phyloP scores from a whole-genome alignment of 1,140 invertebrate species.

The Lysiphlebus fabarum region DNA sequence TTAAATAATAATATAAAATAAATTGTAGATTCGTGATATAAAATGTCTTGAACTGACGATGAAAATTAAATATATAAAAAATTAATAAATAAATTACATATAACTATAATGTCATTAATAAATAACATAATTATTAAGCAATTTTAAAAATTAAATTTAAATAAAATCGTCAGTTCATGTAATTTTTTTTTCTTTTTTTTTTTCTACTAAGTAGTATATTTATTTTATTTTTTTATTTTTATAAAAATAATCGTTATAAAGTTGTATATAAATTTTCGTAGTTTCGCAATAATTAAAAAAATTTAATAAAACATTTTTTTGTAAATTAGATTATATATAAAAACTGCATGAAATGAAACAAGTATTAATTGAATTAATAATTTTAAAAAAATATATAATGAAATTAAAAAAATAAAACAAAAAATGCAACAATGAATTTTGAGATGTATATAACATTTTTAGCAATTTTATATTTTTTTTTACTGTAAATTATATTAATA shows the following conservation, averaged over 20 bases:
- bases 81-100: too few species aligned
- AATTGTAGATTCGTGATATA: conserved; percentile 10
- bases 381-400: too few species aligned
- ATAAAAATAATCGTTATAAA: not conserved
- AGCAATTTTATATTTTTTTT: too few species aligned
- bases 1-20: conserved; percentile 20
- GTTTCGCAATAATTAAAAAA: conserved; percentile 5
- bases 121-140: not conserved
- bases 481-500: too few species aligned
- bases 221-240: too few species aligned
- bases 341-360: conserved; percentile 10
- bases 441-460: too few species aligned
- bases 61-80: conserved; percentile 4
- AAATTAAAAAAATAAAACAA: too few species aligned
- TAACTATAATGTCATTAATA: not conserved
- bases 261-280: conserved; percentile 12
- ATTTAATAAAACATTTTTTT: too few species aligned
- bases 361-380: too few species aligned
- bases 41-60: conserved; percentile 39
- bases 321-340: not conserved
- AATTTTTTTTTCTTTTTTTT: conserved; percentile 11
- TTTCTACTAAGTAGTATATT: not conserved
- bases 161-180: conserved; percentile 14
- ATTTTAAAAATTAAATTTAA: not conserved
- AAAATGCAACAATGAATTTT: too few species aligned